phyloP scores from a whole-genome alignment of 2,113 vertebrate species.

The Elaphurus davidianus region DNA sequence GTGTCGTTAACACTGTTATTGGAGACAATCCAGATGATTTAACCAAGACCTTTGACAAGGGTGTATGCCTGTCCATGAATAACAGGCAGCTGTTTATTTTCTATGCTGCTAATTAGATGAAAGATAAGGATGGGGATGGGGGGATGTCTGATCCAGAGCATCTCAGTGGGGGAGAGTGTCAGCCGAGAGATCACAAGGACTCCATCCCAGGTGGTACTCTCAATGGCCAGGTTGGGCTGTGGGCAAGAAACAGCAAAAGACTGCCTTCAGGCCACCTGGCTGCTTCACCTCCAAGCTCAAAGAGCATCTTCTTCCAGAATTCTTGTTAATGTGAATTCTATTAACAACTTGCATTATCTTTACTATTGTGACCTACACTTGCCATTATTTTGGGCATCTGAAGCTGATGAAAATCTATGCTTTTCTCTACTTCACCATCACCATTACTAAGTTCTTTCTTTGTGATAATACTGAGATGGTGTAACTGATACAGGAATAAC shows the following conservation, averaged over 20 bases:
- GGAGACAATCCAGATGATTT: slow-evolving; percentile 79
- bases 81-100: slow-evolving; percentile 75
- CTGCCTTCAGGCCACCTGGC: neutral
- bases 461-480: neutral
- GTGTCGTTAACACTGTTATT: slow-evolving; percentile 79
- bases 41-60: slow-evolving; percentile 80
- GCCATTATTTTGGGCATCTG: neutral
- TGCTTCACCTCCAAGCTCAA: neutral
- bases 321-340: neutral
- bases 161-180: neutral
- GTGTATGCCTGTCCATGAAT: slow-evolving; percentile 78
- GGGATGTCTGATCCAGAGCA: neutral
- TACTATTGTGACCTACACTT: neutral
- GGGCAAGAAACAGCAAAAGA: neutral
- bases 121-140: slow-evolving; percentile 49
- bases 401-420: neutral
- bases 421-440: neutral
- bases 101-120: slow-evolving; percentile 67
- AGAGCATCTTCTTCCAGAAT: neutral
- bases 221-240: neutral
- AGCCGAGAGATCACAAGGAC: neutral
- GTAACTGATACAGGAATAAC: neutral
- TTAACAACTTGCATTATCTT: neutral
- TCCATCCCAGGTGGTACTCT: neutral
- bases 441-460: neutral